Evolutionary conservation across 2,113 vertebrate genomes (phyloP).

Genomic region (Nothoprocta perdicaria): DNA sequence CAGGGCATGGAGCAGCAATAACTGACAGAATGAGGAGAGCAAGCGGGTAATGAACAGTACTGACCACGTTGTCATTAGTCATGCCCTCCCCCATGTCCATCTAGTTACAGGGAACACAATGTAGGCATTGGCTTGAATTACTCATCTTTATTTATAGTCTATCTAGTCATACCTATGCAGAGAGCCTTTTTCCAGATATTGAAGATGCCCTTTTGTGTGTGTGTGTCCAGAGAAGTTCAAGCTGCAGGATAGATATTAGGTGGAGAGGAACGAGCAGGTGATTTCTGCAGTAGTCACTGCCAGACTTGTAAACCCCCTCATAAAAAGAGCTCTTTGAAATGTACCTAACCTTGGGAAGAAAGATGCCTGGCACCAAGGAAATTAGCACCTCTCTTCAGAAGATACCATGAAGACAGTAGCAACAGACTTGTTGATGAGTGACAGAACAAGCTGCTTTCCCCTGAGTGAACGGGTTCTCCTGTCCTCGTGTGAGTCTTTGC

Average conservation of each 20-base stretch:
- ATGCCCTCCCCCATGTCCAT: neutral
- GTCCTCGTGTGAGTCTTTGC: fast-evolving
- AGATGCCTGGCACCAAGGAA: neutral
- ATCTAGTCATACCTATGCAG: neutral
- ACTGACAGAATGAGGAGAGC: neutral
- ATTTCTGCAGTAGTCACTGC: neutral
- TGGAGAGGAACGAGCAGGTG: neutral
- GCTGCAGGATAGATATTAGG: neutral
- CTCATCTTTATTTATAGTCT: neutral
- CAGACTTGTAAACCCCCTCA: neutral
- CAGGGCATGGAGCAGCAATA: neutral
- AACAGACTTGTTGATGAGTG: neutral
- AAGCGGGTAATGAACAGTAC: neutral
- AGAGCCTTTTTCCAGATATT: neutral
- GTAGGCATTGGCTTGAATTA: neutral
- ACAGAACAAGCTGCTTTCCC: neutral
- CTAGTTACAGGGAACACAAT: neutral
- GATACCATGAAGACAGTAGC: neutral
- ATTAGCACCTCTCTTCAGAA: neutral
- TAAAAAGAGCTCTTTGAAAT: neutral
- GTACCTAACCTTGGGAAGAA: neutral
- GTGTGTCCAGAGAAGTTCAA: neutral
- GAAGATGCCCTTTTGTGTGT: neutral
- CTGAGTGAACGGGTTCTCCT: neutral
- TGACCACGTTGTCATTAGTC: neutral